Evolutionary conservation across 2,113 vertebrate genomes (phyloP), one percentile per base, ranked within the genome.

Genomic region (Alaudala cheleensis): DNA sequence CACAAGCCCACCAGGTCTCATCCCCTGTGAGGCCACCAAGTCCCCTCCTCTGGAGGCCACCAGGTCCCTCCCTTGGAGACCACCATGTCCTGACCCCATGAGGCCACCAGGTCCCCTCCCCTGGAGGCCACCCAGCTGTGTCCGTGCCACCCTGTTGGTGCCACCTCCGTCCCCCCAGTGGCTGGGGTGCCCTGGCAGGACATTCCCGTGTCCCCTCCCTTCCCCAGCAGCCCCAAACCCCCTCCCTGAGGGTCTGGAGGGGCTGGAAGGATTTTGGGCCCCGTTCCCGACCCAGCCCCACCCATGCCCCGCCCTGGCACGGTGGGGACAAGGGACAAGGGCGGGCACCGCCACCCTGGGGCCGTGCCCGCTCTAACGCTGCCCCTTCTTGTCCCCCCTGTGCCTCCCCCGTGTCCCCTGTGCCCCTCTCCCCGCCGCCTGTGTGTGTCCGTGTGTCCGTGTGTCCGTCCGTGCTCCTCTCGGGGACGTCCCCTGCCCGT

Each of bases 321-420:
- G 28, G 19, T 11, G 60, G 51, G 58, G 54, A 57, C 33, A 34
- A 34, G n/a, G 72, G 21, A 39, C 25, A 12, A 42, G 89, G 89
- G 8, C 9, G 77, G 82, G 67, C 49, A 49, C 67, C 0, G 31
- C 7, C 79, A 10, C 82, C 57, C 64, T 34, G 67, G 53, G 57
- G 16, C 70, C 3, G 70, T 64, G 77, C 42, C 97, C 78, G 82
- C 70, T 97, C 98, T 98, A 98, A 98, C 94, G 22, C 91, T 73
- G 96, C 90, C 97, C 97, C 97, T 96, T 98, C 98, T 97, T 97
- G 96, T 97, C 93, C 97, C 97, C 96, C 93, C 82, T 54, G 64
- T 61, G 49, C 87, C 83, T 69, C 74, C 85, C 21, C 57, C 82
- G 47, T 76, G 84, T 72, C 91, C 94, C 86, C 87, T 80, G 57